phyloP scores from a whole-genome alignment of 2,888 invertebrate genomes.

The Carabus problematicus region DNA sequence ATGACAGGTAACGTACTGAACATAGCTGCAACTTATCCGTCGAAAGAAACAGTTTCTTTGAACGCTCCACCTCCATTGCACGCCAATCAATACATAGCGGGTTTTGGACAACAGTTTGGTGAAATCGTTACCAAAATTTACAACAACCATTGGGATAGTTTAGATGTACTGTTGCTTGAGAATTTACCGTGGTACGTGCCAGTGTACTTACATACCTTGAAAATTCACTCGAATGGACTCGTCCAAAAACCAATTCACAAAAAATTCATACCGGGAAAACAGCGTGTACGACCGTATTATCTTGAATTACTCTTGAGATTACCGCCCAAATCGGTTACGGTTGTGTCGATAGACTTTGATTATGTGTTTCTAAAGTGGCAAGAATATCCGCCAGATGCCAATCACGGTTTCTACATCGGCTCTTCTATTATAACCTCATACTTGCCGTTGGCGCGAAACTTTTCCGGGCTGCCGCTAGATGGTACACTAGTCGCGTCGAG shows the following conservation, averaged over 20 bases:
- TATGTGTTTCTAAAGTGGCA: constrained; percentile 97
- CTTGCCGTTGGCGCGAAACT: constrained; percentile 80
- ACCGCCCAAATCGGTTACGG: constrained; percentile 80
- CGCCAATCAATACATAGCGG: constrained; percentile 83
- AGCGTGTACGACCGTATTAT: constrained; percentile 84
- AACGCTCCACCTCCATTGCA: constrained; percentile 73
- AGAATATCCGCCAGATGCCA: constrained; percentile 99
- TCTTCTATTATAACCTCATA: constrained; percentile 83
- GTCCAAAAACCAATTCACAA: constrained; percentile 66
- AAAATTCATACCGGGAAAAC: constrained; percentile 78
- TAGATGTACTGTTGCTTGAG: constrained; percentile 85
- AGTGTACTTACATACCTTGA: constrained; percentile 87
- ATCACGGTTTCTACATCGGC: constrained; percentile 96
- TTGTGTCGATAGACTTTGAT: constrained; percentile 88
- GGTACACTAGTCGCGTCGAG: constrained; percentile 72
- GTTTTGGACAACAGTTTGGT: constrained; percentile 91
- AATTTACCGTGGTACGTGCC: constrained; percentile 87
- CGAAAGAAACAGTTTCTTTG: constrained; percentile 61
- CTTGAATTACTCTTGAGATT: constrained; percentile 83
- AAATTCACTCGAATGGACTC: constrained; percentile 66
- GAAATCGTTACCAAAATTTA: constrained; percentile 85
- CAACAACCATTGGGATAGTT: constrained; percentile 77
- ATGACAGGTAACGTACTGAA: constrained; percentile 63
- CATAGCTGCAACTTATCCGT: constrained; percentile 68
- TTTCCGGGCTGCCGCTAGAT: constrained; percentile 75